Evolutionary conservation across 2,888 invertebrate species (phyloP).

Genomic region (Zaprionus obscuricornis): DNA sequence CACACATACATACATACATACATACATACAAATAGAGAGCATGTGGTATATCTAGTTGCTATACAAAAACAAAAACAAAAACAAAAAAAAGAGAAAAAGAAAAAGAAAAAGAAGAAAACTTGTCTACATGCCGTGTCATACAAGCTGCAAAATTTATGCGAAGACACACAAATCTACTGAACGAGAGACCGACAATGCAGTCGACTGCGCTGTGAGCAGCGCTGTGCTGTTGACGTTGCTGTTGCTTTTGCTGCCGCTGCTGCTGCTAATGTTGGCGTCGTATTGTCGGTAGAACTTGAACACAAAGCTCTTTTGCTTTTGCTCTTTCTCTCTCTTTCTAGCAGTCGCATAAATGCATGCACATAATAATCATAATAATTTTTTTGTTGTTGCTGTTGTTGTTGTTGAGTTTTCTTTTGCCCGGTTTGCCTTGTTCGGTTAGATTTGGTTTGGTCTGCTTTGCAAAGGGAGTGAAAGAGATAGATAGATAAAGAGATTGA

Average conservation of each 20-base stretch:
- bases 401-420: constrained; percentile 53
- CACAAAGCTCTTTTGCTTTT: constrained; percentile 14
- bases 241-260: constrained; percentile 22
- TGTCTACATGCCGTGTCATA: constrained; percentile 69
- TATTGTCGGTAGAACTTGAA: constrained; percentile 23
- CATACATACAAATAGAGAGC: constrained; percentile 6
- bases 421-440: constrained; percentile 61
- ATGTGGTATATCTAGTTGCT: constrained; percentile 30
- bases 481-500: constrained; percentile 5
- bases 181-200: constrained; percentile 74
- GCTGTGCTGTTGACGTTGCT: no score
- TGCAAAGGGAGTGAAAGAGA: no score
- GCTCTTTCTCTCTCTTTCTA: constrained; percentile 13
- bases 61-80: constrained; percentile 39
- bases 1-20: constrained; percentile 2
- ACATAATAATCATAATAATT: constrained; percentile 58
- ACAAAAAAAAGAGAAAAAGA: constrained; percentile 19
- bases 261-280: constrained; percentile 39
- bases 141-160: constrained; percentile 81
- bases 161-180: constrained; percentile 82
- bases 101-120: constrained; percentile 46
- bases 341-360: constrained; percentile 31
- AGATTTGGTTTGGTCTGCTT: constrained; percentile 43
- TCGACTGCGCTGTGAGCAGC: constrained; percentile 32
- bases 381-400: constrained; percentile 47